Percentiles rank a stretch among this genome's conserved stretches.
Conservation (phyloP, 2,113 vertebrate genomes). For the Nothoprocta perdicaria region DNA sequence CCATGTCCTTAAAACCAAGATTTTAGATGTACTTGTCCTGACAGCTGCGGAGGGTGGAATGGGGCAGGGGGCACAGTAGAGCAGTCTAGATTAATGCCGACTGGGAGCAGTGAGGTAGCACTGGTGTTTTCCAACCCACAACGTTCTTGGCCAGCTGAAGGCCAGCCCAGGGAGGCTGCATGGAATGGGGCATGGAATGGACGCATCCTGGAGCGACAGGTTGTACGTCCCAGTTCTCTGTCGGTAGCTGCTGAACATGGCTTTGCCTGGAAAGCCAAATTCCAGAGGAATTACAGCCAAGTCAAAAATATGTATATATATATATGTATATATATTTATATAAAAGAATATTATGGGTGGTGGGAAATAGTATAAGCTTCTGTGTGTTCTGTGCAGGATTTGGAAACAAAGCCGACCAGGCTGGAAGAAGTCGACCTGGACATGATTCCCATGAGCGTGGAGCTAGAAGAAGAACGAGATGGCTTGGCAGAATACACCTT, state of each 20-base stretch:
- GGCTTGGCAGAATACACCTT: conserved; percentile 90
- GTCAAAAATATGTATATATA: rapidly evolving
- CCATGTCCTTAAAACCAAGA: neutral
- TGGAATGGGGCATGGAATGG: neutral
- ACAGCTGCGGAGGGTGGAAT: neutral
- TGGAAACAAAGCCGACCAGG: conserved; percentile 76
- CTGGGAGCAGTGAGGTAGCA: neutral
- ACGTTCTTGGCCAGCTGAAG: neutral
- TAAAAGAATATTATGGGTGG: neutral
- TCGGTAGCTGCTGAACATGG: neutral
- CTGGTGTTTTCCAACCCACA: neutral
- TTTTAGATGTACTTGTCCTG: neutral
- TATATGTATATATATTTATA: neutral
- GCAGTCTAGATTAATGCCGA: neutral
- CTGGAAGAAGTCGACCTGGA: conserved; percentile 90
- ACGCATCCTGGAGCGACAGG: neutral
- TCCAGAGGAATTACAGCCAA: neutral
- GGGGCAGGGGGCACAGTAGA: neutral
- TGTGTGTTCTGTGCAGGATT: conserved; percentile 77
- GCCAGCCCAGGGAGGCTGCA: neutral
- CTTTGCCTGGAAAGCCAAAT: neutral
- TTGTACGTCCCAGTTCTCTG: neutral
- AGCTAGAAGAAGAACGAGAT: conserved; percentile 79
- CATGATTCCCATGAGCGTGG: conserved; percentile 77
- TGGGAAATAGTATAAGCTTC: neutral